A percentile compares a stretch with the other conserved stretches of the same genome.
These are phyloP conservation scores for Danio albolineatus DNA, from an alignment of 2,797 vertebrate genomes.

Conservation along the genomic window DNA sequence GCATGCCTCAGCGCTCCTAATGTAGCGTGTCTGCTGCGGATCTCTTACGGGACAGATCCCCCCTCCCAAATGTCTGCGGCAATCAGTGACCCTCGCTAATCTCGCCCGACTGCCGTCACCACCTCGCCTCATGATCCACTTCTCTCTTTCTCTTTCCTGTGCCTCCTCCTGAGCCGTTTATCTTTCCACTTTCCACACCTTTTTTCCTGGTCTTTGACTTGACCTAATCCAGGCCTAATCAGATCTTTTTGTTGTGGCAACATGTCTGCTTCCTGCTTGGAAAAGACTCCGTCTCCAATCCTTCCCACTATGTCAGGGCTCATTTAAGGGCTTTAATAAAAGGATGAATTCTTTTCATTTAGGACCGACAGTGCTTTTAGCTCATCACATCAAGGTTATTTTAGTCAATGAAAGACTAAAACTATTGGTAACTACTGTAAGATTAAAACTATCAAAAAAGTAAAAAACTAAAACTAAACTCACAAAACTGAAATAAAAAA, in stretches of 20 bases:
- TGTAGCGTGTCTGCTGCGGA: conserved; percentile 44
- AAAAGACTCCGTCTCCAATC: conserved; percentile 12
- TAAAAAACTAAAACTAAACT: no score
- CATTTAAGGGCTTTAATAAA: conserved; percentile 45
- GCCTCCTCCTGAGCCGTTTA: conserved; percentile 9
- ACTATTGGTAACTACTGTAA: no score
- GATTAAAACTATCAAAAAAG: no score
- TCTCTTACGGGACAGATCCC: not conserved
- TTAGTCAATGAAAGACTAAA: no score
- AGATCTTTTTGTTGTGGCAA: conserved; percentile 62
- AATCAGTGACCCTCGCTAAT: conserved; percentile 18
- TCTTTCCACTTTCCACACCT: conserved; percentile 48
- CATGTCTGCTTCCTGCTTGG: conserved; percentile 61
- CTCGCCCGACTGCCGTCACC: conserved; percentile 14
- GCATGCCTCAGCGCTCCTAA: conserved; percentile 49
- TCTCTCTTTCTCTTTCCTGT: conserved; percentile 22
- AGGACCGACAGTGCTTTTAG: conserved; percentile 32
- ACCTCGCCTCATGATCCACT: not conserved
- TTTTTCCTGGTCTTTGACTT: conserved; percentile 40
- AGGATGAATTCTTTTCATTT: conserved; percentile 41
- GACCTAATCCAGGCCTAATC: conserved; percentile 58
- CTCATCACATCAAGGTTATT: not conserved
- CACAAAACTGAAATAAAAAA: no score
- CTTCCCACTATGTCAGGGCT: conserved; percentile 41
- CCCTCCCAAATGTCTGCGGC: conserved; percentile 19